A percentile compares a stretch with the other conserved stretches of the same genome.
These are phyloP conservation scores for Thereuonema tuberculata DNA, from an alignment of 1,140 invertebrate species.

Conservation along the genomic window DNA sequence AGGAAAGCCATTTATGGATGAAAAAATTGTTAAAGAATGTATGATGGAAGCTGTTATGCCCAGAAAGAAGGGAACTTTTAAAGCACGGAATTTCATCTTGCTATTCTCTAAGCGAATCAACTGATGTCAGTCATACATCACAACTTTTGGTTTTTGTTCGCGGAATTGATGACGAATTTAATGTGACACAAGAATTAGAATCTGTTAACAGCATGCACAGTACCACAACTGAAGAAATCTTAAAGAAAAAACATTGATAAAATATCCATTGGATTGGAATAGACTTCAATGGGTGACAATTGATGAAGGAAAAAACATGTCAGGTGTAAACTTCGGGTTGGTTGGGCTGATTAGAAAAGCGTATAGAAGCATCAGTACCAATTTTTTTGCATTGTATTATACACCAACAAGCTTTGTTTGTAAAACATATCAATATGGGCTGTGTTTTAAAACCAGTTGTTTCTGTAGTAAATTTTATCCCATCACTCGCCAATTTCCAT, in stretches of 20 bases:
- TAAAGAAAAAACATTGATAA: not conserved
- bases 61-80: not conserved
- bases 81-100: not conserved
- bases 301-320: not conserved
- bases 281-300: not conserved
- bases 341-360: not conserved
- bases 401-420: not conserved
- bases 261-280: not conserved
- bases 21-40: not conserved
- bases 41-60: not conserved
- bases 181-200: not conserved
- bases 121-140: not conserved
- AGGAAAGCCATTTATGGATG: not conserved
- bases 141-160: not conserved
- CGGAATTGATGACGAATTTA: not conserved
- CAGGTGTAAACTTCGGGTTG: not conserved
- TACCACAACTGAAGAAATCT: not conserved
- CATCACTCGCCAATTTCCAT: not conserved
- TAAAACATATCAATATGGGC: not conserved
- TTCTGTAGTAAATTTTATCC: not conserved
- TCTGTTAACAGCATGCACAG: not conserved
- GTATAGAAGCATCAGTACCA: not conserved
- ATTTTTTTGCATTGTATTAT: not conserved
- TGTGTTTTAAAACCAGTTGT: not conserved
- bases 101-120: not conserved